Conservation (phyloP, 2,113 vertebrate genomes). For the Sturnira hondurensis region DNA sequence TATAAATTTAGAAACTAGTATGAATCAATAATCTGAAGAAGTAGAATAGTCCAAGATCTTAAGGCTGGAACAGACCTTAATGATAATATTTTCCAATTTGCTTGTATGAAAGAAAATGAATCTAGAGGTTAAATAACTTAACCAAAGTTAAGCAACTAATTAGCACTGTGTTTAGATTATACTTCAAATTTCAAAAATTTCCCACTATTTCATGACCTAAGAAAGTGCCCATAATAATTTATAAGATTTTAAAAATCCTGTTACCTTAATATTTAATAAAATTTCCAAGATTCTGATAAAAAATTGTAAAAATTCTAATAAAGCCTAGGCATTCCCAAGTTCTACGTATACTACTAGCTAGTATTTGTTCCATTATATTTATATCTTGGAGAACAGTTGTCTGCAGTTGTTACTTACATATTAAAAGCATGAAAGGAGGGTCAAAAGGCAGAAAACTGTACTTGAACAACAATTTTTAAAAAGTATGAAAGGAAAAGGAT, state of each 20-base stretch:
- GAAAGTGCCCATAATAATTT: not conserved
- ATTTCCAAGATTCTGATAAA: not conserved
- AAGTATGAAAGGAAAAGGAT: slow-evolving; percentile 10
- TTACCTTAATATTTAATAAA: slow-evolving; percentile 10
- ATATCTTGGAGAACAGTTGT: not conserved
- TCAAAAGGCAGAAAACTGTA: too few relatives aligned
- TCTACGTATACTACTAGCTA: not conserved
- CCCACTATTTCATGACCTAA: not conserved
- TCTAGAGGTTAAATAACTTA: slow-evolving; percentile 28
- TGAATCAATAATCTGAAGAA: not conserved
- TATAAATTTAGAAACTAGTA: not conserved
- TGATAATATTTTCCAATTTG: not conserved
- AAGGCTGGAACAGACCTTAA: not conserved
- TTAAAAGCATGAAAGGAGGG: not conserved
- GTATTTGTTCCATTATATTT: not conserved
- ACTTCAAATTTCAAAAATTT: slow-evolving; percentile 28
- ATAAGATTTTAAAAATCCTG: not conserved
- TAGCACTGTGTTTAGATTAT: not conserved
- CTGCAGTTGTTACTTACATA: slow-evolving; percentile 6
- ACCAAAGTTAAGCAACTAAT: not conserved
- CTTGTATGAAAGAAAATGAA: not conserved
- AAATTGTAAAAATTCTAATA: not conserved
- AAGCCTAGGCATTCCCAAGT: not conserved
- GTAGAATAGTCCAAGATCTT: not conserved
- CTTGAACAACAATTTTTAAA: not conserved